These are phyloP conservation scores for Polydrusus pterygomalis DNA, from an alignment of 2,888 invertebrate genomes.

Conservation along the genomic window DNA sequence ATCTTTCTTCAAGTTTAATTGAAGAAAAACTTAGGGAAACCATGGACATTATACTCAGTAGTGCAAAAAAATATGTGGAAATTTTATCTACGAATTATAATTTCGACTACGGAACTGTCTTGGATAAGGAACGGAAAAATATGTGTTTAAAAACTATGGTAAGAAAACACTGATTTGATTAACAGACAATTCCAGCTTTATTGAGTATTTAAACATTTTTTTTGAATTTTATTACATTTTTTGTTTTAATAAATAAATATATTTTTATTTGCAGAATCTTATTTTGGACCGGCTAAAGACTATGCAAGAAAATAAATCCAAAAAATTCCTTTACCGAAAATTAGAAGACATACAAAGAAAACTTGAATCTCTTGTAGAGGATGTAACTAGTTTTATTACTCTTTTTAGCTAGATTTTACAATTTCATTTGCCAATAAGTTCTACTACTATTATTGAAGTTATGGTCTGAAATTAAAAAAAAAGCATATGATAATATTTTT, in stretches of 20 bases:
- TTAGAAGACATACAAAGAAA: constrained; percentile 62
- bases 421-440: too few relatives aligned
- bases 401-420: too few relatives aligned
- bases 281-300: constrained; percentile 58
- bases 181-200: too few relatives aligned
- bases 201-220: too few relatives aligned
- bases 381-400: constrained; percentile 61
- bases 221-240: too few relatives aligned
- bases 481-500: too few relatives aligned
- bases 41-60: constrained; percentile 65
- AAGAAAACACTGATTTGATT: constrained; percentile 34
- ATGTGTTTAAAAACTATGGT: constrained; percentile 66
- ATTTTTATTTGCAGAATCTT: constrained; percentile 56
- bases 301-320: constrained; percentile 60
- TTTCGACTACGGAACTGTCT: constrained; percentile 60
- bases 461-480: too few relatives aligned
- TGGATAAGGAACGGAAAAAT: constrained; percentile 65
- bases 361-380: constrained; percentile 62
- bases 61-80: constrained; percentile 70
- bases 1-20: constrained; percentile 59
- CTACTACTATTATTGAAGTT: too few relatives aligned
- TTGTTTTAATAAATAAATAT: too few relatives aligned
- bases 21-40: constrained; percentile 65
- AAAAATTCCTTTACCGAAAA: constrained; percentile 63
- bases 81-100: constrained; percentile 63